Conservation (phyloP, 2,113 vertebrate genomes). For the Odobenus rosmarus region DNA sequence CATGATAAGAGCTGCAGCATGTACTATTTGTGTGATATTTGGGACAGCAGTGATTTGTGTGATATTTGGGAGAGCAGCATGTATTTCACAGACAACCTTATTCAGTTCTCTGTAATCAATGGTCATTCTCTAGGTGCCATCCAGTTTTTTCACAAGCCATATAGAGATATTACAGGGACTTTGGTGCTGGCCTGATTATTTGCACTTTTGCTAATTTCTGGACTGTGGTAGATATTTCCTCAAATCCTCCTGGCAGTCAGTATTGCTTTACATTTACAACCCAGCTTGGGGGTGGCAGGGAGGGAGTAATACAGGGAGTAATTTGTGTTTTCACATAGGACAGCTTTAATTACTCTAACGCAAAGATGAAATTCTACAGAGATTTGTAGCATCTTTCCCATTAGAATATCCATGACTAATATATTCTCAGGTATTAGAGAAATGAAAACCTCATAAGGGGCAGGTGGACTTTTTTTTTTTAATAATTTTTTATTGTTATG, state of each 20-base stretch:
- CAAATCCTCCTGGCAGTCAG: not conserved
- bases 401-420: not conserved
- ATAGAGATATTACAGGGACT: not conserved
- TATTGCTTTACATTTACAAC: not conserved
- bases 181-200: not conserved
- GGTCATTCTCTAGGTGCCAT: not conserved
- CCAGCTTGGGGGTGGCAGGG: not conserved
- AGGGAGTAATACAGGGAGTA: not conserved
- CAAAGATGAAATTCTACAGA: not conserved
- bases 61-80: not conserved
- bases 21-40: not conserved
- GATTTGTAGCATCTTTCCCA: not conserved
- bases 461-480: not conserved
- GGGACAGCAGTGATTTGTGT: not conserved
- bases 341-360: not conserved
- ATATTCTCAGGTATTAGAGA: not conserved
- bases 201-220: not conserved
- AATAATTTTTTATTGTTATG: no score
- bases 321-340: not conserved
- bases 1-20: not conserved
- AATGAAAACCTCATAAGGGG: not conserved
- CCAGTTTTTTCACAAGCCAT: not conserved
- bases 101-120: not conserved
- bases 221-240: not conserved
- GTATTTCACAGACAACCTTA: not conserved